These are phyloP conservation scores for Huso huso DNA, from an alignment of 2,797 vertebrate species.

Conservation along the genomic window DNA sequence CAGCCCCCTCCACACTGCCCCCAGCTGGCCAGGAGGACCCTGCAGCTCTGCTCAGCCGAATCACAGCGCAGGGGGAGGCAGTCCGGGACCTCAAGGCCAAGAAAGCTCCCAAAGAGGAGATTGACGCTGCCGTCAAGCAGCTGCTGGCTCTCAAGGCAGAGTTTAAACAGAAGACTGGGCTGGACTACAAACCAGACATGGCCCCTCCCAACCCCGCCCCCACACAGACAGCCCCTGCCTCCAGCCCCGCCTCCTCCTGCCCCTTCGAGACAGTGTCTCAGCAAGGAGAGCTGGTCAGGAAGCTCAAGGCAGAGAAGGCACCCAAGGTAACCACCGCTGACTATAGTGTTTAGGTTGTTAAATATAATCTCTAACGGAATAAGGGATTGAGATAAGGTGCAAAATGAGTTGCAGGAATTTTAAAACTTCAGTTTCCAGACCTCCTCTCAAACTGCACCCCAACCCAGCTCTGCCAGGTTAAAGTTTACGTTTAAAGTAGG, in stretches of 20 bases:
- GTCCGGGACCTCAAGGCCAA: conserved; percentile 79
- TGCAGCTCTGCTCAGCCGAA: conserved; percentile 56
- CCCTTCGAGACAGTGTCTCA: conserved; percentile 55
- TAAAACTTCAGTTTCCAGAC: too few relatives aligned
- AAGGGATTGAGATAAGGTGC: too few relatives aligned
- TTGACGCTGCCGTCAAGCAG: conserved; percentile 77
- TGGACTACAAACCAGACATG: conserved; percentile 74
- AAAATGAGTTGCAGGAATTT: too few relatives aligned
- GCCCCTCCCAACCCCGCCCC: conserved; percentile 38
- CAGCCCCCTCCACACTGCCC: conserved; percentile 11
- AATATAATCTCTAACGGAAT: too few relatives aligned
- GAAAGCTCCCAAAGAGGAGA: conserved; percentile 78
- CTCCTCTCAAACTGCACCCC: too few relatives aligned
- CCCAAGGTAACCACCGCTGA: conserved; percentile 56
- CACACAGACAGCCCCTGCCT: conserved; percentile 19
- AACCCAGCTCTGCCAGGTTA: too few relatives aligned
- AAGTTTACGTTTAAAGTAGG: too few relatives aligned
- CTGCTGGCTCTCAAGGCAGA: conserved; percentile 65
- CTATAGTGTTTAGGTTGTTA: too few relatives aligned
- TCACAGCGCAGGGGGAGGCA: conserved; percentile 72
- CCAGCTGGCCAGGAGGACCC: conserved; percentile 31
- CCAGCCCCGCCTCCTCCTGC: conserved; percentile 24
- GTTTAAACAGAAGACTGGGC: conserved; percentile 63
- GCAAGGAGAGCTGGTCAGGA: conserved; percentile 65
- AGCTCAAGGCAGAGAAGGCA: conserved; percentile 64